Evolutionary conservation across 2,113 vertebrate species (phyloP), one percentile per base, ranked within the genome.

Genomic region (Sinocyclocheilus rhinocerous): DNA sequence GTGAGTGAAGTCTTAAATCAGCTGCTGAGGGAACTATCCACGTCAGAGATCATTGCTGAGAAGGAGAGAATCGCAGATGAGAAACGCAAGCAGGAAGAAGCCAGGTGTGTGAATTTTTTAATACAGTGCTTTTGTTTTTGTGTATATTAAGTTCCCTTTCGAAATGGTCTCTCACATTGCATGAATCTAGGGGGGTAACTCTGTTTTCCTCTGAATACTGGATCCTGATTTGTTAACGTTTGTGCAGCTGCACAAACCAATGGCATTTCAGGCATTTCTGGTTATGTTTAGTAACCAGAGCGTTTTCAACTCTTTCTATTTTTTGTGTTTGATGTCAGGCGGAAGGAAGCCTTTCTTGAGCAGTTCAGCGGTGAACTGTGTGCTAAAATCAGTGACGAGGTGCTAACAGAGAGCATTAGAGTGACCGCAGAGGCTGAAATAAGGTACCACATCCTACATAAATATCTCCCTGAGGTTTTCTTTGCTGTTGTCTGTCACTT

Each of bases 71-170:
- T 95, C 1, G 92, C 93, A 15, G 95, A 96, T 83, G 96, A 97
- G 70, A 95, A 91, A 77, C 95, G 93, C 57, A 95, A 81, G 87
- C 93, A 95, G 3, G 96, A 98, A 89, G 96, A 97, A 88, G 94
- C 96, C 85, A 96, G 97, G 98, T 96, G 63, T 33, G 42, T 78
- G 18, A 22, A 11, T 10, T 20, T 48, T 59, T 48, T 16, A 59
- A 72, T 42, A 22, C n/a, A 26, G 8, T 80, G 6, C 6, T 26
- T 61, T 16, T 39, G 22, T 48, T 61, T 81, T 48, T 63, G 20
- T 48, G 8, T 57, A 3, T 69, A 13, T 33, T 50, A 16, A 2
- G 33, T 15, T 84, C 8, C 15, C 11, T 61, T 61, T n/a, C 1
- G 2, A n/a, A 61, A 61, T 22, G 8, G 57, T 61, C 57, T 61